These are phyloP conservation scores for Paragorgia papillata DNA, from an alignment of 92 coral and sea anemone genomes.

Conservation along the genomic window DNA sequence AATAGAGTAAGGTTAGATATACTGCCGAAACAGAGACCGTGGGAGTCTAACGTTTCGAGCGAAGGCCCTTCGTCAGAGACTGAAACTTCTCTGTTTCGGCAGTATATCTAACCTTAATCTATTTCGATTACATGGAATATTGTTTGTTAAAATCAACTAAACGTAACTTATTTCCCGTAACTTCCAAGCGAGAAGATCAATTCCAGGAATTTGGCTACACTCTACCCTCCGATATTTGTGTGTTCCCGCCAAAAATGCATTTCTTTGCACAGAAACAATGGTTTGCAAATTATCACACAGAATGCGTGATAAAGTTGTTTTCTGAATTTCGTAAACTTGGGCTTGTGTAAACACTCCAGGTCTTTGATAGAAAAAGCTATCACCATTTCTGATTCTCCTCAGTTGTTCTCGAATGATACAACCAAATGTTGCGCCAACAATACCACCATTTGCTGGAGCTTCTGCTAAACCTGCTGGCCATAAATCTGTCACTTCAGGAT, in stretches of 20 bases:
- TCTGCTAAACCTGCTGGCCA: constrained; percentile 40
- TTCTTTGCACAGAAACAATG: constrained; percentile 23
- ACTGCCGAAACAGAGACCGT: too few species aligned
- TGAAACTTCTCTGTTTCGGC: too few species aligned
- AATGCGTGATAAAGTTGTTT: constrained; percentile 14
- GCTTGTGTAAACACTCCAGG: background rate
- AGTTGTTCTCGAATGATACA: constrained; percentile 32
- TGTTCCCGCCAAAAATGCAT: constrained; percentile 6
- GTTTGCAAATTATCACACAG: constrained; percentile 19
- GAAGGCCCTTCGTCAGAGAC: too few species aligned
- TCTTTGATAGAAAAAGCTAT: constrained; percentile 2
- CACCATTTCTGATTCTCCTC: constrained; percentile 18
- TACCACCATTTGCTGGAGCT: constrained; percentile 18
- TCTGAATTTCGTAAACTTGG: constrained; percentile 7
- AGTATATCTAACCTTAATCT: too few species aligned
- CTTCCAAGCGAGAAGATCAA: constrained; percentile 16
- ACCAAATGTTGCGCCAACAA: constrained; percentile 31
- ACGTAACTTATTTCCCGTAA: background rate
- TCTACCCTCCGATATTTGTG: background rate
- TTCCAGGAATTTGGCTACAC: constrained; percentile 21
- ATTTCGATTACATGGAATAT: too few species aligned
- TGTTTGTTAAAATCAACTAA: background rate
- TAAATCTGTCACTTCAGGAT: constrained; percentile 17
- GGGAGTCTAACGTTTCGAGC: too few species aligned
- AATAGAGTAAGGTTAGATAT: too few species aligned